Conservation (phyloP, 2,797 vertebrate genomes). For the Bradypodion pumilum region DNA sequence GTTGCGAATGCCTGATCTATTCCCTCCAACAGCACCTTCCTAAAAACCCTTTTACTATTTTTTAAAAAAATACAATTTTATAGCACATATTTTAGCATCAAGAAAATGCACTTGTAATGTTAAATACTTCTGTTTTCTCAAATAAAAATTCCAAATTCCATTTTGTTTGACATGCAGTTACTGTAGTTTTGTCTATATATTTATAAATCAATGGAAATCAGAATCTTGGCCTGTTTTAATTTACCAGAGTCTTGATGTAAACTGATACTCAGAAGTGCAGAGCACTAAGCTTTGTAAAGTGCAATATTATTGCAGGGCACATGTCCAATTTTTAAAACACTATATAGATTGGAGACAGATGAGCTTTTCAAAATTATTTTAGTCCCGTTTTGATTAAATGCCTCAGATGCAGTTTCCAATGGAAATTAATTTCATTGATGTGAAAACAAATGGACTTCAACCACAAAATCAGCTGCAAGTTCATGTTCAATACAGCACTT, state of each 20-base stretch:
- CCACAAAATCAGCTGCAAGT: slow-evolving; percentile 69
- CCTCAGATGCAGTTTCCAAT: slow-evolving; percentile 72
- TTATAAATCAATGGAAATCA: slow-evolving; percentile 62
- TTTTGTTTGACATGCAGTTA: slow-evolving; percentile 52
- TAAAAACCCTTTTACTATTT: slow-evolving; percentile 1
- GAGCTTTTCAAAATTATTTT: slow-evolving; percentile 71
- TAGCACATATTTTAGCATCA: slow-evolving; percentile 49
- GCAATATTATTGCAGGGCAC: slow-evolving; percentile 67
- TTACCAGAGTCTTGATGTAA: slow-evolving; percentile 58
- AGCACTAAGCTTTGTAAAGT: slow-evolving; percentile 64
- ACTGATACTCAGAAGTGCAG: slow-evolving; percentile 62
- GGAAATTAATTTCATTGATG: slow-evolving; percentile 74
- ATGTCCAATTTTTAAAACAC: slow-evolving; percentile 74
- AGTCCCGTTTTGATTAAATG: slow-evolving; percentile 71
- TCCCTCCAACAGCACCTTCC: background rate
- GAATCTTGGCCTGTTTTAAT: slow-evolving; percentile 65
- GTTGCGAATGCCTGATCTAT: too few species aligned
- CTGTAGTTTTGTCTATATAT: slow-evolving; percentile 63
- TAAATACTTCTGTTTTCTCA: slow-evolving; percentile 58
- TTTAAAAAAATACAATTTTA: background rate
- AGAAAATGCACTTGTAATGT: slow-evolving; percentile 57
- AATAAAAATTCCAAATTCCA: slow-evolving; percentile 63
- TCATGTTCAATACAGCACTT: slow-evolving; percentile 51
- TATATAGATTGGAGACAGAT: slow-evolving; percentile 76
- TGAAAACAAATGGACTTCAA: slow-evolving; percentile 73